These are phyloP conservation scores for Xanthia icteritia DNA, from an alignment of 2,888 invertebrate genomes.

Conservation along the genomic window DNA sequence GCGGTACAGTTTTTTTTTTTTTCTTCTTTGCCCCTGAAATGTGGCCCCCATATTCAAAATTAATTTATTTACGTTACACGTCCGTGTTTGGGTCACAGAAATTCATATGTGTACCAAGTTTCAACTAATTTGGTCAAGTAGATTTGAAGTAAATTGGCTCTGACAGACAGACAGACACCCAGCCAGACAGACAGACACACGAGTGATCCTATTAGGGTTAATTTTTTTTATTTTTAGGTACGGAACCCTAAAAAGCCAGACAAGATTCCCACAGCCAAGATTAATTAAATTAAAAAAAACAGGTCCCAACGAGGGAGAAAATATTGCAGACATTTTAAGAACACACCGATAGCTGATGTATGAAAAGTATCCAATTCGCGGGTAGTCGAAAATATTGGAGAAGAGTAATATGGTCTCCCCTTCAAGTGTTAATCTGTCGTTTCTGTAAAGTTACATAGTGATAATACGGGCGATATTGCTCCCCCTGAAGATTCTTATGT, in stretches of 20 bases:
- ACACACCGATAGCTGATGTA: conserved; percentile 26
- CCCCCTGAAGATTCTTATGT: conserved; percentile 78
- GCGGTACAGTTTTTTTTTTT: too few relatives aligned
- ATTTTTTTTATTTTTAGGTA: too few relatives aligned
- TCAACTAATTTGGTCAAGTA: too few relatives aligned
- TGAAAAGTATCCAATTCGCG: conserved; percentile 33
- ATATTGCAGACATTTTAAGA: conserved; percentile 31
- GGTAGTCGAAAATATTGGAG: conserved; percentile 58
- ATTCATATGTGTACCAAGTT: too few relatives aligned
- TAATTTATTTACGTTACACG: too few relatives aligned
- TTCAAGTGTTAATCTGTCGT: conserved; percentile 77
- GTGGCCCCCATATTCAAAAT: too few relatives aligned
- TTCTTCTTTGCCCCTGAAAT: too few relatives aligned
- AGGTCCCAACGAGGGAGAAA: conserved; percentile 12
- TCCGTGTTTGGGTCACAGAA: too few relatives aligned
- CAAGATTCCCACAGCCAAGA: background rate
- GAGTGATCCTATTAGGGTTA: too few relatives aligned
- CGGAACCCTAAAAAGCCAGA: background rate
- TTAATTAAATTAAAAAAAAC: conserved; percentile 38
- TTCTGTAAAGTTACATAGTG: conserved; percentile 74
- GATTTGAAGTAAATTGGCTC: too few relatives aligned
- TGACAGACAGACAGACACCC: too few relatives aligned
- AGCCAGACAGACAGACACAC: too few relatives aligned
- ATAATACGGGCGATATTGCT: conserved; percentile 80
- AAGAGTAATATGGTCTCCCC: conserved; percentile 77